Base-by-base conservation (phyloP, 2,797 vertebrate genomes). In the Sebastolobus alascanus region DNA sequence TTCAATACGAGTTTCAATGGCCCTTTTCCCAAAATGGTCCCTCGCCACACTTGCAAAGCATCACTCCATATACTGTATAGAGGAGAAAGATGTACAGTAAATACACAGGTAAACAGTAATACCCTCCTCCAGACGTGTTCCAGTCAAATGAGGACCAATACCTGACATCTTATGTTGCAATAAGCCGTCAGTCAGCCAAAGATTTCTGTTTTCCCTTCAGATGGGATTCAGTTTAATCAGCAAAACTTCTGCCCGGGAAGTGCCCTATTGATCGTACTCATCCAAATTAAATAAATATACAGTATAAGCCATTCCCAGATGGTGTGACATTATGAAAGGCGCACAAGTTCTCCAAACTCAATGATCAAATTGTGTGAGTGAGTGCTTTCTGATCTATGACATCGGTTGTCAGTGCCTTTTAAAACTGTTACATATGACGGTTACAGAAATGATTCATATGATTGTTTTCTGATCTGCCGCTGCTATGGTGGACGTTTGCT, bases 21-120 rank as follows among this genome's bases (percentile, higher is more conserved):
- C 61, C 27, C 4, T 10, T 63, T 68, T 73, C 72, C 52, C 68
- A 67, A 88, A 74, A 38, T 55, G 35, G 55, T 46, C 65, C 13
- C 37, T 75, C 12, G n/a, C 35, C 65, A 29, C 56, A 70, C 40
- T 77, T 13, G 12, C 18, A 46, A 35, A 61, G 27, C 2, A 1
- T 29, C 46, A 12, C 55, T 78, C 22, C 1, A 35, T 31, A 31
- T 46, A 18, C n/a, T 25, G 46, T n/a, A 31, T 25, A 8, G 13
- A 84, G 38, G 16, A 40, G 46, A 33, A 43, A 40, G 29, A 75
- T 27, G 6, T 63, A 60, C 33, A 20, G 55, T 70, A 54, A 75
- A 80, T 46, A 56, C 9, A 37, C 4, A 6, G 7, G 25, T 58
- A 27, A 68, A 58, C 31, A 43, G 25, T 8, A 43, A 43, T 5